Conservation (phyloP, 1,140 invertebrate genomes). For the Pogonognathellus flavescens region DNA sequence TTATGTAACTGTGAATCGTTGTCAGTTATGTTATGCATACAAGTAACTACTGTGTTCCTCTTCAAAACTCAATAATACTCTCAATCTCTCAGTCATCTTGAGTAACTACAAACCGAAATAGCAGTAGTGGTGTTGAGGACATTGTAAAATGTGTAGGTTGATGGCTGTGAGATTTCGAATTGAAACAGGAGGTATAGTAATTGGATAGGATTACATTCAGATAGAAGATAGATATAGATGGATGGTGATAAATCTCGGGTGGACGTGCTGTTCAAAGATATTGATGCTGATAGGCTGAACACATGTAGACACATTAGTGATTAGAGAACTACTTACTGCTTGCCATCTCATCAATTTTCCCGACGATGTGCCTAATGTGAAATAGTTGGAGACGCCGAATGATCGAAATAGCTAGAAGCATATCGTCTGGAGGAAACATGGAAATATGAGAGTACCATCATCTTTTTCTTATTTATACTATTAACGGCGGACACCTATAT, state of each 20-base stretch:
- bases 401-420: conserved; percentile 25
- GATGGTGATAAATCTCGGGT: conserved; percentile 39
- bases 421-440: background rate
- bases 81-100: too few species aligned
- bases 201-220: conserved; percentile 3
- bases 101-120: too few species aligned
- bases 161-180: conserved; percentile 13
- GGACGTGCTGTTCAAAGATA: conserved; percentile 46
- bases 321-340: conserved; percentile 42
- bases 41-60: too few species aligned
- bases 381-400: conserved; percentile 31
- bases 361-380: conserved; percentile 21
- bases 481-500: background rate
- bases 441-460: background rate
- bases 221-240: conserved; percentile 25
- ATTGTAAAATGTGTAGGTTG: background rate
- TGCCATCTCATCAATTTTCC: conserved; percentile 36
- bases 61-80: too few species aligned
- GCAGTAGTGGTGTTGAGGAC: too few species aligned
- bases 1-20: too few species aligned
- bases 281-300: conserved; percentile 38
- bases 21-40: too few species aligned
- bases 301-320: conserved; percentile 41
- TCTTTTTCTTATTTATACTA: background rate
- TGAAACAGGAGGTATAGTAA: conserved; percentile 3